These are phyloP conservation scores for Emydoidea blandingii DNA, from an alignment of 2,797 vertebrate genomes.

Conservation along the genomic window DNA sequence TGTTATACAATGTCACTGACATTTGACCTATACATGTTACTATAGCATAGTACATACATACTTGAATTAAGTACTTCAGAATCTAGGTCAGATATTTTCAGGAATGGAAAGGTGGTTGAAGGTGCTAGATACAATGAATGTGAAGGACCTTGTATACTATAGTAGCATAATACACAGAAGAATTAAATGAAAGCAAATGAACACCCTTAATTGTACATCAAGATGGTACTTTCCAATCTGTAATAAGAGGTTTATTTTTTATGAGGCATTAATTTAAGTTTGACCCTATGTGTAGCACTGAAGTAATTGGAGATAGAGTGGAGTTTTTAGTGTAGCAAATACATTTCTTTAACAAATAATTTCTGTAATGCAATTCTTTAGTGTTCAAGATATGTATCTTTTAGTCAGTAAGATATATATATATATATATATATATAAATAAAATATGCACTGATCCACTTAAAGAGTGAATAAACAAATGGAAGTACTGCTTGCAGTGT, in stretches of 20 bases:
- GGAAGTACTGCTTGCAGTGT: neutral
- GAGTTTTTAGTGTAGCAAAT: neutral
- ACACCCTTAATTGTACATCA: neutral
- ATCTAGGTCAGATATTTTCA: neutral
- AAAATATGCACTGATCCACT: neutral
- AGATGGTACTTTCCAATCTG: neutral
- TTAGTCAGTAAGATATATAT: neutral
- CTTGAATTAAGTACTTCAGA: neutral
- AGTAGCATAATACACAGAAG: fast-evolving
- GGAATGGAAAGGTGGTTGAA: neutral
- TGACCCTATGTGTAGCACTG: neutral
- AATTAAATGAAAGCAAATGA: neutral
- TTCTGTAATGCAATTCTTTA: neutral
- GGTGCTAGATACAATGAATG: neutral
- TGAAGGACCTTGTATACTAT: neutral
- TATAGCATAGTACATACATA: neutral
- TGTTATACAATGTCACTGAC: constrained; percentile 58
- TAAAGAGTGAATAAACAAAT: neutral
- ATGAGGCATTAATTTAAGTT: neutral
- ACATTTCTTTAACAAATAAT: neutral
- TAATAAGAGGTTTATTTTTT: neutral
- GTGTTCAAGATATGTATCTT: neutral
- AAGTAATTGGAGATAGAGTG: neutral
- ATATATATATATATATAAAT: neutral
- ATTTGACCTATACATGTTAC: neutral